Conservation (phyloP, 2,113 vertebrate genomes). For the Poeciliopsis turrubarensis region DNA sequence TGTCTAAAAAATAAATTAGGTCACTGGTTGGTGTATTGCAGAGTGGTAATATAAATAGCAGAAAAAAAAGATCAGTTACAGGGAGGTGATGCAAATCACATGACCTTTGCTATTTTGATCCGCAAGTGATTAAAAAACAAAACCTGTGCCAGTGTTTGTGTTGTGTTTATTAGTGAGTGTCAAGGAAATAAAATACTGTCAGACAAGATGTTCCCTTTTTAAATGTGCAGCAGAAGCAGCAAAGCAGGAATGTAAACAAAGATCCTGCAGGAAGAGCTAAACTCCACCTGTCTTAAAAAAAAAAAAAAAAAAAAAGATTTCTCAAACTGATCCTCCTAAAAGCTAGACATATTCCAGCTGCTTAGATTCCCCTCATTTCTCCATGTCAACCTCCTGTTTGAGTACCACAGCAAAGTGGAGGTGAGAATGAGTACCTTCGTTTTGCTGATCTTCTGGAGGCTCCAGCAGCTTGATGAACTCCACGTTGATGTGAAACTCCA, state of each 20-base stretch:
- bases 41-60: not conserved
- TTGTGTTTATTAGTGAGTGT: conserved; percentile 48
- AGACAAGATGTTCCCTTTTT: conserved; percentile 20
- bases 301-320: conserved; percentile 12
- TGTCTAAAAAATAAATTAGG: conserved; percentile 1
- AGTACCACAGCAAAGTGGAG: conserved; percentile 1
- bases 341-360: conserved; percentile 16
- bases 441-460: conserved; percentile 94
- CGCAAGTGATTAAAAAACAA: conserved; percentile 28
- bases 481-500: conserved; percentile 95
- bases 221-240: conserved; percentile 6
- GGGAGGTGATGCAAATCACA: not conserved
- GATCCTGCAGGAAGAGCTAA: conserved; percentile 8
- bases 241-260: conserved; percentile 17
- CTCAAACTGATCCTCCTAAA: conserved; percentile 5
- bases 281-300: conserved; percentile 5
- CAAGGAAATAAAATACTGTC: conserved; percentile 56
- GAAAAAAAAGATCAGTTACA: not conserved
- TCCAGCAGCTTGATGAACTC: conserved; percentile 94
- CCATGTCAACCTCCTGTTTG: conserved; percentile 14
- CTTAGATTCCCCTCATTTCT: conserved; percentile 14
- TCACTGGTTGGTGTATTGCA: not conserved
- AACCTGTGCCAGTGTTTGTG: conserved; percentile 39
- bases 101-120: conserved; percentile 1
- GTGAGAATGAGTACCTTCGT: conserved; percentile 81